Percentiles rank a stretch among this genome's conserved stretches.
Conservation (phyloP, 2,888 invertebrate genomes). For the Ochropacha duplaris region DNA sequence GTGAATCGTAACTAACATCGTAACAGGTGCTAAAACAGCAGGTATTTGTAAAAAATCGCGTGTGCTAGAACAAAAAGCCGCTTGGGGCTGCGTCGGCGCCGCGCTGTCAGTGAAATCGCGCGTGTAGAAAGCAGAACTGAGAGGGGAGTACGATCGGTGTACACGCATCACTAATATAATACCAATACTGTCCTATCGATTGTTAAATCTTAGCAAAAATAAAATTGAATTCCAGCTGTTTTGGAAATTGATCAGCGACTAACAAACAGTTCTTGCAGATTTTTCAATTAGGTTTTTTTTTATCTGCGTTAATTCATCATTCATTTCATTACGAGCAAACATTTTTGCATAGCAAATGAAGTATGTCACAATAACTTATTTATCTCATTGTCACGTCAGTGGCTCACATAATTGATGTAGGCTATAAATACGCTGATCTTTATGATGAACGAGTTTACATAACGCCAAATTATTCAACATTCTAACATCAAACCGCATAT, state of each 20-base stretch:
- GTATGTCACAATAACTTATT: neutral
- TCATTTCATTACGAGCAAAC: neutral
- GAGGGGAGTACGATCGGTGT: conserved; percentile 54
- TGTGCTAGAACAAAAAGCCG: conserved; percentile 56
- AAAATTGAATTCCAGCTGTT: neutral
- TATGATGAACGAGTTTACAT: neutral
- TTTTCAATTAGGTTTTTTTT: neutral
- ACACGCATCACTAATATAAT: conserved; percentile 56
- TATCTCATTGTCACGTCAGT: neutral
- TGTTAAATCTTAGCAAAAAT: neutral
- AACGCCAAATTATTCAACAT: neutral
- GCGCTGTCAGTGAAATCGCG: conserved; percentile 73
- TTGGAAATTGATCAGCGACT: neutral
- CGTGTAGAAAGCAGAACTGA: conserved; percentile 81
- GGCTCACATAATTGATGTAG: neutral
- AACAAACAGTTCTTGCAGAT: neutral
- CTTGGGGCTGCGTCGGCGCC: conserved; percentile 38
- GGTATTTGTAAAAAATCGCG: conserved; percentile 70
- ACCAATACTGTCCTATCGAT: conserved; percentile 25
- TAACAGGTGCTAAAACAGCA: conserved; percentile 52
- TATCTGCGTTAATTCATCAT: neutral
- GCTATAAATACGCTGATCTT: neutral
- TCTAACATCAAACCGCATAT: neutral
- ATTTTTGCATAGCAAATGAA: neutral
- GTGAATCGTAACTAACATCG: conserved; percentile 21